Percentiles rank a stretch among this genome's conserved stretches.
phyloP scores from a whole-genome alignment of 2,888 invertebrate genomes.

The Cataglyphis livida region DNA sequence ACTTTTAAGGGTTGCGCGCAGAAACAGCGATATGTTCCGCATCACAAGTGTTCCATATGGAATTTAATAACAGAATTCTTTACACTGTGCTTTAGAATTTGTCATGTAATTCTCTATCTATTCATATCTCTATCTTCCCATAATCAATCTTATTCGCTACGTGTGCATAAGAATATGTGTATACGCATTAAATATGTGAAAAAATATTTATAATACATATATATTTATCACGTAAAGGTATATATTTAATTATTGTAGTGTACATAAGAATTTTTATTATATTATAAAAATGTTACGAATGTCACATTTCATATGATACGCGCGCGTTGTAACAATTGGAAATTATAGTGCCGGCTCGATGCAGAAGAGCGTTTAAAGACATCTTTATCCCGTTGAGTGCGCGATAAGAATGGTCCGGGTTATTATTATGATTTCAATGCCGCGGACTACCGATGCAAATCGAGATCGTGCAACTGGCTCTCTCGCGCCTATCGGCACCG shows the following conservation, averaged over 20 bases:
- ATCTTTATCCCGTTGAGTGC: slow-evolving; percentile 58
- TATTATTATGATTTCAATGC: slow-evolving; percentile 79
- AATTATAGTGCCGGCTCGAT: neutral
- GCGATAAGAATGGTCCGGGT: slow-evolving; percentile 69
- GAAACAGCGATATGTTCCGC: slow-evolving; percentile 32
- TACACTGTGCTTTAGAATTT: neutral
- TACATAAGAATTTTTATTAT: neutral
- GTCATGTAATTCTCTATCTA: neutral
- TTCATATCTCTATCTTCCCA: neutral
- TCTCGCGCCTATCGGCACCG: slow-evolving; percentile 62
- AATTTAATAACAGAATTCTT: slow-evolving; percentile 19
- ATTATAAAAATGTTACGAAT: neutral
- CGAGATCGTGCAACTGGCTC: slow-evolving; percentile 68
- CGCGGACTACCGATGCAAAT: slow-evolving; percentile 71
- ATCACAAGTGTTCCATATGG: slow-evolving; percentile 52
- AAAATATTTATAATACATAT: neutral
- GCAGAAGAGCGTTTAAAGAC: slow-evolving; percentile 49
- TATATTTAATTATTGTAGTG: neutral
- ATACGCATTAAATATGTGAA: neutral
- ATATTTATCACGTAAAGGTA: neutral
- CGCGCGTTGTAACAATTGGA: slow-evolving; percentile 19
- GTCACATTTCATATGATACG: neutral
- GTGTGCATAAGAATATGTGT: neutral
- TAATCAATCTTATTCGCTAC: neutral
- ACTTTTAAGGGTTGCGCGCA: slow-evolving; percentile 50